These are phyloP conservation scores for Gnatocerus cornutus DNA, from an alignment of 2,888 invertebrate genomes.

Conservation along the genomic window DNA sequence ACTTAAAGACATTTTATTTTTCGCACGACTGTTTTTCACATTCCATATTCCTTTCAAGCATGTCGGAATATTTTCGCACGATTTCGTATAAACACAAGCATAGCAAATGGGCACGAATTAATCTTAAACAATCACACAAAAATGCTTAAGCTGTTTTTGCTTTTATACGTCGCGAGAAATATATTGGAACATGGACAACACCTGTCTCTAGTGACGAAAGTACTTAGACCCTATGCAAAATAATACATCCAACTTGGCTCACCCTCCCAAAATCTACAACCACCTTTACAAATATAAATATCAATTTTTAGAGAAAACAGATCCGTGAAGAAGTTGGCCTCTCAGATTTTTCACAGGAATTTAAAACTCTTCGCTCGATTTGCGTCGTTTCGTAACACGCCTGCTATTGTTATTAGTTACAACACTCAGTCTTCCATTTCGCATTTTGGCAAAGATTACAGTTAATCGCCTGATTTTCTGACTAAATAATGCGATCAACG, in stretches of 20 bases:
- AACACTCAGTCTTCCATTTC: slow-evolving; percentile 31
- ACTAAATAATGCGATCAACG: no score
- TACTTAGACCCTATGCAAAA: slow-evolving; percentile 1
- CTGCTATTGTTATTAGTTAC: slow-evolving; percentile 23
- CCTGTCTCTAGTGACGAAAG: slow-evolving; percentile 2
- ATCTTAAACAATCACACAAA: slow-evolving; percentile 23
- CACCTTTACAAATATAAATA: no score
- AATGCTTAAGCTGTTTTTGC: slow-evolving; percentile 20
- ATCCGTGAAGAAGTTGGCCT: no score
- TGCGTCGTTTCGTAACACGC: slow-evolving; percentile 17
- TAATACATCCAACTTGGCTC: background rate
- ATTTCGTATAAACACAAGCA: slow-evolving; percentile 17
- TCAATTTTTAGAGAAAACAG: no score
- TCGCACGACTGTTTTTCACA: slow-evolving; percentile 29
- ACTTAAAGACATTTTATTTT: slow-evolving; percentile 20
- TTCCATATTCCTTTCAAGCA: slow-evolving; percentile 32
- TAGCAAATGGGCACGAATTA: slow-evolving; percentile 14
- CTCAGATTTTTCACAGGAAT: no score
- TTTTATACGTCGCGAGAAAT: background rate
- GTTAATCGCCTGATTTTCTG: background rate
- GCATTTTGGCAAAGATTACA: slow-evolving; percentile 26
- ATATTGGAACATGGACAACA: slow-evolving; percentile 19
- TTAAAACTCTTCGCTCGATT: no score
- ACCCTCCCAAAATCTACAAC: background rate
- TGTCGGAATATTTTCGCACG: slow-evolving; percentile 10